A percentile compares a stretch with the other conserved stretches of the same genome.
Conservation (phyloP, 2,797 vertebrate genomes). For the Setipinna tenuifilis region DNA sequence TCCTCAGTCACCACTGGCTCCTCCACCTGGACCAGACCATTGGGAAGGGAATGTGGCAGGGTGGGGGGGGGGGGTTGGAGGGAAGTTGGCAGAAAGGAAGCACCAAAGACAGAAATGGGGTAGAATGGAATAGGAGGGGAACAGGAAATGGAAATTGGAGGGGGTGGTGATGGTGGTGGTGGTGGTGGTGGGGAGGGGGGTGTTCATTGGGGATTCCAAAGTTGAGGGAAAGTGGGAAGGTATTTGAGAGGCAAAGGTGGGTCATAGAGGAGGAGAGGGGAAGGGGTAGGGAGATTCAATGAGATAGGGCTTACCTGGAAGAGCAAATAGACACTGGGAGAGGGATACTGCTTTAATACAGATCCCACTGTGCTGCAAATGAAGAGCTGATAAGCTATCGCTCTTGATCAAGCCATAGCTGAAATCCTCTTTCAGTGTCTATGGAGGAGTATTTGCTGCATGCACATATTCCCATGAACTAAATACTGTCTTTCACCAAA, state of each 20-base stretch:
- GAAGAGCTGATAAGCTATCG: background rate
- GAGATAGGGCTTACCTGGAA: slow-evolving; percentile 77
- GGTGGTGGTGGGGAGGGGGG: slow-evolving; percentile 37
- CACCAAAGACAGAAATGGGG: slow-evolving; percentile 25
- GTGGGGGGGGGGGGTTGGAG: slow-evolving; percentile 15
- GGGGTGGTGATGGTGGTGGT: too few species aligned
- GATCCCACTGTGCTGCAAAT: background rate
- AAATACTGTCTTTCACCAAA: slow-evolving; percentile 12
- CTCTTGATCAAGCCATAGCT: background rate
- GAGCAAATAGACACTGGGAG: slow-evolving; percentile 58
- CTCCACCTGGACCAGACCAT: slow-evolving; percentile 65
- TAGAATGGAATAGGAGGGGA: background rate
- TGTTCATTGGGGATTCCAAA: background rate
- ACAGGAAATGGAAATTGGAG: background rate
- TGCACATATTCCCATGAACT: background rate
- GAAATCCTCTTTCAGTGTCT: slow-evolving; percentile 14
- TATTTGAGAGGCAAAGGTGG: slow-evolving; percentile 19
- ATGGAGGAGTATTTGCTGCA: background rate
- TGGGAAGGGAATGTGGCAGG: slow-evolving; percentile 18
- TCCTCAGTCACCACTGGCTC: slow-evolving; percentile 65
- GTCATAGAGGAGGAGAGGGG: slow-evolving; percentile 20
- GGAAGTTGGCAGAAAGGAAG: slow-evolving; percentile 25
- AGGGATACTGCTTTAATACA: slow-evolving; percentile 43
- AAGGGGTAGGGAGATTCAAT: slow-evolving; percentile 27
- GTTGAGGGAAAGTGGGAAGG: slow-evolving; percentile 43